Percentiles rank a stretch among this genome's conserved stretches.
phyloP scores from a whole-genome alignment of 2,797 vertebrate species.

The Spheniscus humboldti region DNA sequence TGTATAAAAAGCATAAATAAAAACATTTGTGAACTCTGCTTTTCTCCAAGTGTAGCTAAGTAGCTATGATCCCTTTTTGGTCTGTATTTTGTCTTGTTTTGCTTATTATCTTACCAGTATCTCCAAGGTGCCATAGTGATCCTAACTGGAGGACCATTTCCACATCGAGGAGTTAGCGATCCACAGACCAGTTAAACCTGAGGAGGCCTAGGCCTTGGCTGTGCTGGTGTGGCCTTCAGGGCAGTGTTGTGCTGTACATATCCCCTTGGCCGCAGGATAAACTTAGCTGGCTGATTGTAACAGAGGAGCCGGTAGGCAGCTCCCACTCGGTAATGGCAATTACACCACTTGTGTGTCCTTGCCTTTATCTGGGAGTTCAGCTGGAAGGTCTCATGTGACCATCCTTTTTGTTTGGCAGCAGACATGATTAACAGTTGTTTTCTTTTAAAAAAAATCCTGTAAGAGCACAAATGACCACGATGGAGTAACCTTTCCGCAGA shows the following conservation, averaged over 20 bases:
- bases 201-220: rapidly evolving
- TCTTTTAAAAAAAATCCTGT: neutral
- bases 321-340: neutral
- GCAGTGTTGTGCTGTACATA: rapidly evolving
- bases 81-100: neutral
- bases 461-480: neutral
- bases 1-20: constrained; percentile 26
- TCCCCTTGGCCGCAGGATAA: neutral
- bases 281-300: neutral
- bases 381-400: neutral
- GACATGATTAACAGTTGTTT: neutral
- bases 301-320: neutral
- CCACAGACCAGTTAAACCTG: neutral
- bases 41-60: neutral
- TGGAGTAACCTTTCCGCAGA: neutral
- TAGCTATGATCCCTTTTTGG: neutral
- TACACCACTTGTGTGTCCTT: neutral
- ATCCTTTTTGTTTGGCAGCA: neutral
- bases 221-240: neutral
- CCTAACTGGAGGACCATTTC: neutral
- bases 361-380: neutral
- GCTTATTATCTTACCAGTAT: neutral
- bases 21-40: neutral
- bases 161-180: neutral
- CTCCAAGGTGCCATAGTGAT: neutral